These are phyloP conservation scores for Netta rufina DNA, from an alignment of 2,797 vertebrate species.

Conservation along the genomic window DNA sequence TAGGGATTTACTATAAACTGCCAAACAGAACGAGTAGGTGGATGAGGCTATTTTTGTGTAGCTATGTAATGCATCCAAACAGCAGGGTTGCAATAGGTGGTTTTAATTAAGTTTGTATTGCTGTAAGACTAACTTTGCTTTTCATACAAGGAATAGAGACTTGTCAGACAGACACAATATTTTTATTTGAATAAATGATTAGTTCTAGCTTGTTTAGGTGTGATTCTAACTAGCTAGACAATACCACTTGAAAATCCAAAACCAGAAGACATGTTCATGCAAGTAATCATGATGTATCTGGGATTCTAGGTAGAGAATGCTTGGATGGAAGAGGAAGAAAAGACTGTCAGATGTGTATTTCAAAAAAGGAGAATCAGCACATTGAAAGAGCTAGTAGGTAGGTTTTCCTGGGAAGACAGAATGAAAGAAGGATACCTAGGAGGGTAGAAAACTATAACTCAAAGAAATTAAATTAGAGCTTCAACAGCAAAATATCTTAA, in stretches of 20 bases:
- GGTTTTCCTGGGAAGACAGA: not conserved
- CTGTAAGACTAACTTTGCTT: constrained; percentile 34
- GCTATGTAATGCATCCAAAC: constrained; percentile 8
- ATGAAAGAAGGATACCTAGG: not conserved
- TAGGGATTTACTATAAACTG: constrained; percentile 33
- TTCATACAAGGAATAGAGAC: not conserved
- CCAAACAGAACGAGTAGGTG: constrained; percentile 42
- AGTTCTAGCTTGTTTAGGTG: not conserved
- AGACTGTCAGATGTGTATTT: not conserved
- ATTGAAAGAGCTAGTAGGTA: not conserved
- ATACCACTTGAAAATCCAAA: not conserved
- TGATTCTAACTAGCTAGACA: not conserved
- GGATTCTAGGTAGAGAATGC: not conserved
- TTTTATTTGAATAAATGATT: not conserved
- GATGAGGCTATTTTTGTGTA: constrained; percentile 46
- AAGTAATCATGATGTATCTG: not conserved
- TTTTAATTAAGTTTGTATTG: constrained; percentile 47
- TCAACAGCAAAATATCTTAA: not conserved
- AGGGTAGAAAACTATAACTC: not conserved
- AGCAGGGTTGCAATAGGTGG: not conserved
- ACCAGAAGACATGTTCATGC: not conserved
- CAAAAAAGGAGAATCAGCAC: not conserved
- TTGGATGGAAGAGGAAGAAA: not conserved
- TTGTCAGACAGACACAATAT: not conserved
- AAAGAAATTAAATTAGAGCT: not conserved